phyloP scores from a whole-genome alignment of 1,140 invertebrate species.

The Hylaeus volcanicus region DNA sequence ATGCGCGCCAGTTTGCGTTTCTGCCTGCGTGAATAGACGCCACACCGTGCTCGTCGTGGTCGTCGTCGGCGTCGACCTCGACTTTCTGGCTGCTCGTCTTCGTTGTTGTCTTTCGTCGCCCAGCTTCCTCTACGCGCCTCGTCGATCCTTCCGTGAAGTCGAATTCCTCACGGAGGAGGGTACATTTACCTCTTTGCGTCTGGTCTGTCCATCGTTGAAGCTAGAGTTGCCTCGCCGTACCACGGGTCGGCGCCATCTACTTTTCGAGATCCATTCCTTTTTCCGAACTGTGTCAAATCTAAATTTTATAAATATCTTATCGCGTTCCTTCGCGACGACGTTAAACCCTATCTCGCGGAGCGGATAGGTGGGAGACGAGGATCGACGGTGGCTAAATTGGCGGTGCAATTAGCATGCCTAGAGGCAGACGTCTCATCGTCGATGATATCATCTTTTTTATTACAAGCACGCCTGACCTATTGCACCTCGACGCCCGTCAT shows the following conservation, averaged over 20 bases:
- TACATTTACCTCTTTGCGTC: too few species aligned
- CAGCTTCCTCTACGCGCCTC: conserved; percentile 23
- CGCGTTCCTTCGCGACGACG: too few species aligned
- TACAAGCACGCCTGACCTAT: conserved; percentile 15
- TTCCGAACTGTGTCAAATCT: too few species aligned
- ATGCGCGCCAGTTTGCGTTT: conserved; percentile 48
- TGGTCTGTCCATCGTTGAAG: too few species aligned
- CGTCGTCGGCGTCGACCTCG: not conserved
- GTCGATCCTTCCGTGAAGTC: conserved; percentile 15
- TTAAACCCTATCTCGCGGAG: not conserved
- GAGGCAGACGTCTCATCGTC: not conserved
- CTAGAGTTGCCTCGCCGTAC: too few species aligned
- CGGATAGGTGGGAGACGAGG: not conserved
- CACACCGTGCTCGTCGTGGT: not conserved
- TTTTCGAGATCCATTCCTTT: too few species aligned
- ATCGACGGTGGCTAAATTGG: not conserved
- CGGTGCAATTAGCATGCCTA: not conserved
- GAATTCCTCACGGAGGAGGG: too few species aligned
- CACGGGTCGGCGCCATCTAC: too few species aligned
- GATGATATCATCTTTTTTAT: conserved; percentile 30
- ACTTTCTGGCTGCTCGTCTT: not conserved
- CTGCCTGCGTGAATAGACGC: conserved; percentile 33
- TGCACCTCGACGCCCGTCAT: conserved; percentile 9
- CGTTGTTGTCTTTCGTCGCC: conserved; percentile 37
- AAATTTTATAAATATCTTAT: too few species aligned